Evolutionary conservation across 2,113 vertebrate genomes (phyloP).

Genomic region (Epinephelus fuscoguttatus): DNA sequence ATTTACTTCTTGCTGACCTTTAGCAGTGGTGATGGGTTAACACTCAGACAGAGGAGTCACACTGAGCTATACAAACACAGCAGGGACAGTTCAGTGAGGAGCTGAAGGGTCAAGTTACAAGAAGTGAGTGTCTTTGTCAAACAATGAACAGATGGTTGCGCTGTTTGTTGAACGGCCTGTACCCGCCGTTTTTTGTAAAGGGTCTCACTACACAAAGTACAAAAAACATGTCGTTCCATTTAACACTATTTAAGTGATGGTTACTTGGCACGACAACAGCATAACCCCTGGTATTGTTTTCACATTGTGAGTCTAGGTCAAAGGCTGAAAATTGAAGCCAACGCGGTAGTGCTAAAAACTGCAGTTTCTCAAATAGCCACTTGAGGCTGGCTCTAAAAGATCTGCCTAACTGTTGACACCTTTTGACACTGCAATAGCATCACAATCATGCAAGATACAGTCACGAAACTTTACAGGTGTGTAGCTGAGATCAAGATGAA

Average conservation of each 20-base stretch:
- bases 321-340: too few relatives aligned
- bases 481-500: too few relatives aligned
- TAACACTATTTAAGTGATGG: not conserved
- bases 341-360: too few relatives aligned
- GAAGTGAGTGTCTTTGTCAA: slow-evolving; percentile 61
- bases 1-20: not conserved
- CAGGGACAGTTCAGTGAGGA: slow-evolving; percentile 42
- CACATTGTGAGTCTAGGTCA: too few relatives aligned
- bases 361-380: too few relatives aligned
- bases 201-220: not conserved
- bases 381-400: too few relatives aligned
- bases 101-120: slow-evolving; percentile 41
- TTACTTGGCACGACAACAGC: not conserved
- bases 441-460: too few relatives aligned
- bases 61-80: slow-evolving; percentile 71
- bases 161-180: slow-evolving; percentile 71
- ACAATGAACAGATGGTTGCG: slow-evolving; percentile 80
- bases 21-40: slow-evolving; percentile 1
- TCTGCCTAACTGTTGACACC: too few relatives aligned
- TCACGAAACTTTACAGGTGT: too few relatives aligned
- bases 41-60: slow-evolving; percentile 26
- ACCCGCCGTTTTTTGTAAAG: slow-evolving; percentile 2
- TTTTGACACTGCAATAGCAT: too few relatives aligned
- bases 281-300: too few relatives aligned
- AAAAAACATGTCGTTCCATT: not conserved